Percentiles rank a stretch among this genome's conserved stretches.
These are phyloP conservation scores for Brachionus plicatilis DNA, from an alignment of 1,140 invertebrate genomes.

Conservation along the genomic window DNA sequence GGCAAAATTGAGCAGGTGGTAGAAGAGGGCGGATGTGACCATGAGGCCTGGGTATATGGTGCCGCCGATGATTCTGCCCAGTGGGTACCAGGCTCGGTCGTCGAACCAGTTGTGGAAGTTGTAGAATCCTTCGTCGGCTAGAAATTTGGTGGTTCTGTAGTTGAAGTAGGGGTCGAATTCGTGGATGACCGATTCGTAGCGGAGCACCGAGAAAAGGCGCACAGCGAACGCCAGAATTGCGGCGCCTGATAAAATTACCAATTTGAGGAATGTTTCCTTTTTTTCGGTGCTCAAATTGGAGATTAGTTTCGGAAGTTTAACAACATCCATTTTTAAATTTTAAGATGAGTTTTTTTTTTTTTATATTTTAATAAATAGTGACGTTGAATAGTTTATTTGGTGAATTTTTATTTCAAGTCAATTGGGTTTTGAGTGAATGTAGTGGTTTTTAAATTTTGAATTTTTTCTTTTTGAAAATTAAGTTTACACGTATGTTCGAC, in stretches of 20 bases:
- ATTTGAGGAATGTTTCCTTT: conserved; percentile 86
- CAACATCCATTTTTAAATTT: conserved; percentile 10
- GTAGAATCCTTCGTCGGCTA: conserved; percentile 93
- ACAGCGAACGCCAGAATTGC: conserved; percentile 89
- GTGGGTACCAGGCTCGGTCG: conserved; percentile 93
- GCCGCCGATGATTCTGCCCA: conserved; percentile 85
- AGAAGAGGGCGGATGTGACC: conserved; percentile 88
- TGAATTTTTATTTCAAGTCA: neutral
- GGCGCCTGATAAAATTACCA: conserved; percentile 81
- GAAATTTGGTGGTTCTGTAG: conserved; percentile 87
- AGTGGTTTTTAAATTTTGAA: conserved; percentile 12
- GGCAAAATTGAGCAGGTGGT: conserved; percentile 77
- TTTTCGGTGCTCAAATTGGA: conserved; percentile 69
- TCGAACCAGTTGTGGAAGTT: conserved; percentile 99
- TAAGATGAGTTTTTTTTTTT: neutral
- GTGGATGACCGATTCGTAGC: conserved; percentile 95
- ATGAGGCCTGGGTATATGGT: conserved; percentile 94
- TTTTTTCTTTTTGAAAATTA: conserved; percentile 3
- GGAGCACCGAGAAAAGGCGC: conserved; percentile 85
- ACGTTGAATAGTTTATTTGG: conserved; percentile 8
- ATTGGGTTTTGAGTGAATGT: neutral
- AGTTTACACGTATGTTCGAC: conserved; percentile 26
- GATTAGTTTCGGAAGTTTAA: conserved; percentile 45
- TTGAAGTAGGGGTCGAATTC: conserved; percentile 99
- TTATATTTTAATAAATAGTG: too few species aligned